Evolutionary conservation across 2,113 vertebrate species (phyloP).

Genomic region (Lophura nycthemera): DNA sequence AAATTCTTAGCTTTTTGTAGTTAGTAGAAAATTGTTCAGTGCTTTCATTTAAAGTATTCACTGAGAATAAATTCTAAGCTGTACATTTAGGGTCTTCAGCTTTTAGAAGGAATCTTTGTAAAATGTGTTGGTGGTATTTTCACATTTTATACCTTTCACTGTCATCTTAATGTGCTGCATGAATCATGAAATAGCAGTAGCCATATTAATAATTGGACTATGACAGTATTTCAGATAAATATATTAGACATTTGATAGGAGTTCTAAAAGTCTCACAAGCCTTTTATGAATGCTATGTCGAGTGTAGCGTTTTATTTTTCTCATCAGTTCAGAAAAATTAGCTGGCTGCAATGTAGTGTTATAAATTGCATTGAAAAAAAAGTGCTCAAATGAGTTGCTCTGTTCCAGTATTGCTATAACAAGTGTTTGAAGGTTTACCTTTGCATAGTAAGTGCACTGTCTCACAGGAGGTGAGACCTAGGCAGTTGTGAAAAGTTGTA

Average conservation of each 20-base stretch:
- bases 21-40: background rate
- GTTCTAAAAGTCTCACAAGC: constrained; percentile 9
- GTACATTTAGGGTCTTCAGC: constrained; percentile 52
- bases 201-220: constrained; percentile 68
- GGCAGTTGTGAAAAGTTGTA: constrained; percentile 47
- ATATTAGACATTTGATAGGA: constrained; percentile 61
- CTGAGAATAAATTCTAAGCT: constrained; percentile 37
- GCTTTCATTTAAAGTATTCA: constrained; percentile 25
- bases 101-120: constrained; percentile 40
- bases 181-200: constrained; percentile 63
- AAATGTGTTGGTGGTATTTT: constrained; percentile 70
- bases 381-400: background rate
- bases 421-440: background rate
- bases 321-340: constrained; percentile 45
- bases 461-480: constrained; percentile 38
- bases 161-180: constrained; percentile 54
- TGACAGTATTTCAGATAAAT: constrained; percentile 65
- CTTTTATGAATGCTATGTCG: constrained; percentile 15
- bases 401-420: background rate
- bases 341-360: constrained; percentile 20
- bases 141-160: constrained; percentile 59
- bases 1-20: constrained; percentile 31
- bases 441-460: background rate
- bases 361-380: constrained; percentile 17
- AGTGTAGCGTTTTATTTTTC: constrained; percentile 39